Percentiles rank a stretch among this genome's conserved stretches.
Evolutionary conservation across 2,888 invertebrate genomes (phyloP).

Genomic region (Meghimatium bilineatum): DNA sequence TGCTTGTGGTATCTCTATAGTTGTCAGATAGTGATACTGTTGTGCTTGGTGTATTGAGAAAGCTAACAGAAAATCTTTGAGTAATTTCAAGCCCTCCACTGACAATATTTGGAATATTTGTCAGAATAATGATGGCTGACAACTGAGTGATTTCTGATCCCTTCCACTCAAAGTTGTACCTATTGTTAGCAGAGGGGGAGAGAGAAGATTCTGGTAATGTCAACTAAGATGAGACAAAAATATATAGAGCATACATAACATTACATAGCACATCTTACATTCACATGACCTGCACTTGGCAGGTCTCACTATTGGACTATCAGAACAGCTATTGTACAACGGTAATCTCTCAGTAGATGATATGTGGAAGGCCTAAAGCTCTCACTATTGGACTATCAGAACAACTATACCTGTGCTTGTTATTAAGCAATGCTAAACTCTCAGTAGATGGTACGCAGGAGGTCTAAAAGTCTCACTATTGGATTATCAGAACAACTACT

Average conservation of each 20-base stretch:
- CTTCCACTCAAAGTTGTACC: constrained; percentile 69
- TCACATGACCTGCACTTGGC: not conserved
- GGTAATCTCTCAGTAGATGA: too few relatives aligned
- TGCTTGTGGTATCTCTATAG: constrained; percentile 53
- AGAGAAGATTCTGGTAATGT: too few relatives aligned
- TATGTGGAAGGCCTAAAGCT: too few relatives aligned
- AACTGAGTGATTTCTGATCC: constrained; percentile 62
- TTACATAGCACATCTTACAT: not conserved
- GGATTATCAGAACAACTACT: too few relatives aligned
- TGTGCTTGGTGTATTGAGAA: constrained; percentile 56
- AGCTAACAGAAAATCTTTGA: constrained; percentile 64
- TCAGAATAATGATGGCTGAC: constrained; percentile 66
- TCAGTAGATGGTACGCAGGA: too few relatives aligned
- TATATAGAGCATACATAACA: not conserved
- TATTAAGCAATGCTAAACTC: too few relatives aligned
- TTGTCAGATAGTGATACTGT: constrained; percentile 56
- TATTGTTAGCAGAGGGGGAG: not conserved
- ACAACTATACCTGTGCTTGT: too few relatives aligned
- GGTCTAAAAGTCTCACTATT: too few relatives aligned
- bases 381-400: too few relatives aligned
- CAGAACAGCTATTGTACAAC: too few relatives aligned
- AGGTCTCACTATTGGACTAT: too few relatives aligned
- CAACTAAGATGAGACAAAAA: constrained; percentile 1
- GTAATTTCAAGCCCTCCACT: constrained; percentile 55
- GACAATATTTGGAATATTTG: constrained; percentile 53